Evolutionary conservation across 2,888 invertebrate species (phyloP).

Genomic region (Calephelis perditalis): DNA sequence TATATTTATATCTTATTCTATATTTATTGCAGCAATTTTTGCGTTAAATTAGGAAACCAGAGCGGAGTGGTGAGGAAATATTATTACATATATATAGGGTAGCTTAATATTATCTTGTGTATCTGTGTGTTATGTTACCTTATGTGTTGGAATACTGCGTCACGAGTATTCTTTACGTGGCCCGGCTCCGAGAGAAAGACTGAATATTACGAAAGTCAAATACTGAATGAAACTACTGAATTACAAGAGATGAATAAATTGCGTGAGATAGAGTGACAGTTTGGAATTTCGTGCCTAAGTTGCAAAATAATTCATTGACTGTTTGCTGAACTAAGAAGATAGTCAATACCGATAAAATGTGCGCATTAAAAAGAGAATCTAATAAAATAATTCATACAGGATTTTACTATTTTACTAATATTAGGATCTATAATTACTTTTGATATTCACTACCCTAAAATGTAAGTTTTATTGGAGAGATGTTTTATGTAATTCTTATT

Average conservation of each 20-base stretch:
- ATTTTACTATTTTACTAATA: no score
- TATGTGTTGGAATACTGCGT: conserved; percentile 65
- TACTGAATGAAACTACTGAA: conserved; percentile 16
- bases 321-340: neutral
- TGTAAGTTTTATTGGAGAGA: no score
- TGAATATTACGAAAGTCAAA: conserved; percentile 15
- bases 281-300: conserved; percentile 8
- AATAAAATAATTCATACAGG: neutral
- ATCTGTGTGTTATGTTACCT: conserved; percentile 46
- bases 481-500: no score
- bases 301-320: neutral
- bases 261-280: conserved; percentile 9
- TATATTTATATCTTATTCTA: neutral
- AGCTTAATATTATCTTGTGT: neutral
- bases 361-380: neutral
- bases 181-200: conserved; percentile 39
- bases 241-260: conserved; percentile 8
- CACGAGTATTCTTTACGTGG: conserved; percentile 61
- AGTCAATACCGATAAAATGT: conserved; percentile 1
- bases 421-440: no score
- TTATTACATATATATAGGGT: neutral
- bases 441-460: no score
- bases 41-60: neutral
- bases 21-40: neutral
- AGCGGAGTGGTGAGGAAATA: conserved; percentile 1